Evolutionary conservation across 2,113 vertebrate genomes (phyloP).

Genomic region (Scolopax mira): DNA sequence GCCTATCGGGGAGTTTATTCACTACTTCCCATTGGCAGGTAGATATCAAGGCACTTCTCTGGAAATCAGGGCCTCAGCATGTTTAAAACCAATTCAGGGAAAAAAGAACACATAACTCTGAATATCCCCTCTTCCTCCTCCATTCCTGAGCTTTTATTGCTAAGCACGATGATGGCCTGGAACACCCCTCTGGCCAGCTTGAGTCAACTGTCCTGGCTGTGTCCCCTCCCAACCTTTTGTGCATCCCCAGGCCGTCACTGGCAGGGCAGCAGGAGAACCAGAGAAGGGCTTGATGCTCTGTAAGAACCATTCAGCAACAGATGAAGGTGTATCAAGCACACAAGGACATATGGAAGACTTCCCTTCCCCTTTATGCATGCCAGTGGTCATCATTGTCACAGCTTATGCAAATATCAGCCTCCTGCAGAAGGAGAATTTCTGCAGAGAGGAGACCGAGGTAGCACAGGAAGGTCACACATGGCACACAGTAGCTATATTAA

Average conservation of each 20-base stretch:
- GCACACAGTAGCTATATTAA: not conserved
- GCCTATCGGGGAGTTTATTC: not conserved
- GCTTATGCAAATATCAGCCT: not conserved
- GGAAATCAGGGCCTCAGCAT: not conserved
- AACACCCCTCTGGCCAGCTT: not conserved
- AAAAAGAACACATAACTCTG: not conserved
- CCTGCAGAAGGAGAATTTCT: not conserved
- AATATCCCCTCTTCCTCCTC: not conserved
- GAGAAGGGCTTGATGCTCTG: not conserved
- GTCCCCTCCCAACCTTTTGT: not conserved
- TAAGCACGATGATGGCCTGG: not conserved
- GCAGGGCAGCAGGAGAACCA: not conserved
- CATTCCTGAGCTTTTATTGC: not conserved
- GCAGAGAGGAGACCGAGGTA: not conserved
- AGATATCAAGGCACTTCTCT: not conserved
- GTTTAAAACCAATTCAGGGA: accelerated
- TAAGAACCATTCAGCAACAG: not conserved
- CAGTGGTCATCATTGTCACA: not conserved
- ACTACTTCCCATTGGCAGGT: not conserved
- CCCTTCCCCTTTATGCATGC: accelerated
- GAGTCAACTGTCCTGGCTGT: not conserved
- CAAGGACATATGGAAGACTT: not conserved
- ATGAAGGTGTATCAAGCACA: not conserved
- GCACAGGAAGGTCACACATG: not conserved
- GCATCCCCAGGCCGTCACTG: not conserved